Conservation (phyloP, 2,888 invertebrate species). For the Drosophila meridiana region DNA sequence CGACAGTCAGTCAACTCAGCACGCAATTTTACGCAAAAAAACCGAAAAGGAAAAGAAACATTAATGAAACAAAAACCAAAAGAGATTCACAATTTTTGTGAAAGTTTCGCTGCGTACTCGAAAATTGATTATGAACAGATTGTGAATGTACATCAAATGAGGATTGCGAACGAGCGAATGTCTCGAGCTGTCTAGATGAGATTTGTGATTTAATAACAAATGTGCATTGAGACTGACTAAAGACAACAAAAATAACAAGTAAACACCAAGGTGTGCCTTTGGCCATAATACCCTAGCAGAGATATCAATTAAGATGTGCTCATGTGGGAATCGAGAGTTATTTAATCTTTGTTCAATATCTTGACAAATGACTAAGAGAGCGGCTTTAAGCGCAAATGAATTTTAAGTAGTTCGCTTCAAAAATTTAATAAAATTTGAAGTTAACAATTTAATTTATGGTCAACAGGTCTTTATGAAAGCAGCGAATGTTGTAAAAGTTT, state of each 20-base stretch:
- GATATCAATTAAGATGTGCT: constrained; percentile 8
- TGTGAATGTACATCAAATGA: constrained; percentile 51
- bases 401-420: not conserved
- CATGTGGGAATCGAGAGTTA: constrained; percentile 5
- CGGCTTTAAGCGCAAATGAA: not conserved
- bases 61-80: constrained; percentile 1
- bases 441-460: constrained; percentile 2
- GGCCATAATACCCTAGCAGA: not conserved
- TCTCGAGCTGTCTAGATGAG: constrained; percentile 29
- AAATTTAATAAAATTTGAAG: not conserved
- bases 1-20: constrained; percentile 46
- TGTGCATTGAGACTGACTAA: constrained; percentile 32
- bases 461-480: not conserved
- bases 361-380: constrained; percentile 15
- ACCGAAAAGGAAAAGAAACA: constrained; percentile 8
- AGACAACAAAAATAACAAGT: not conserved
- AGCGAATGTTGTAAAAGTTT: not conserved
- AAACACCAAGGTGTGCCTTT: not conserved
- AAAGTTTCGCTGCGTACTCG: constrained; percentile 67
- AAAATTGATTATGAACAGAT: constrained; percentile 76
- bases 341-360: constrained; percentile 16
- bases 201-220: constrained; percentile 44
- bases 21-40: constrained; percentile 34
- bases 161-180: constrained; percentile 17
- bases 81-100: constrained; percentile 61